Evolutionary conservation across 2,888 invertebrate species (phyloP).

Genomic region (Clusia tigrina): DNA sequence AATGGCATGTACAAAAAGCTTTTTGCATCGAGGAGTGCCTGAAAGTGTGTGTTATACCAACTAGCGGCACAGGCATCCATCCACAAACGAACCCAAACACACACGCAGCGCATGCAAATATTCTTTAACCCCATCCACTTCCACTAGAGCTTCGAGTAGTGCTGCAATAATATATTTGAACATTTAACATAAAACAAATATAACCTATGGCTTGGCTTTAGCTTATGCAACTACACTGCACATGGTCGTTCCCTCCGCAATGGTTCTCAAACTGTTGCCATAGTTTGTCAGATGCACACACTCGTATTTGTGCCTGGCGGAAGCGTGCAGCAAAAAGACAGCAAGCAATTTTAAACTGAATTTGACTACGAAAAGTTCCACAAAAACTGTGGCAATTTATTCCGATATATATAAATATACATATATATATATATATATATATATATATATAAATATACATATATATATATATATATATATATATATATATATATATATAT

Average conservation of each 20-base stretch:
- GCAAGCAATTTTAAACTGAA: constrained; percentile 16
- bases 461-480: too few species aligned
- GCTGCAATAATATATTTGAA: constrained; percentile 56
- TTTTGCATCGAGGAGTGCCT: not conserved
- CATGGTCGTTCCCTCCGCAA: not conserved
- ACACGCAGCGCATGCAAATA: constrained; percentile 27
- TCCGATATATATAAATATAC: not conserved
- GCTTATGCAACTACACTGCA: constrained; percentile 10
- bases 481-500: too few species aligned
- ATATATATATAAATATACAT: too few species aligned
- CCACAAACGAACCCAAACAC: not conserved
- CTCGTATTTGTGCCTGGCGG: not conserved
- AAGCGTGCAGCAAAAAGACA: not conserved
- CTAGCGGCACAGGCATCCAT: not conserved
- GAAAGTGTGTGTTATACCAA: not conserved
- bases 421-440: too few species aligned
- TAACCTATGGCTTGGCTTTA: constrained; percentile 51
- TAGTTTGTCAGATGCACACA: constrained; percentile 54
- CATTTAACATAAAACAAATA: constrained; percentile 60
- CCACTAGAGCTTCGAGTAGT: too few species aligned
- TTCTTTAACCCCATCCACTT: too few species aligned
- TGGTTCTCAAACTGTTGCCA: constrained; percentile 45
- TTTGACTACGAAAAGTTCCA: constrained; percentile 19
- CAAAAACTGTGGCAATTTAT: constrained; percentile 22
- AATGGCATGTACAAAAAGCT: constrained; percentile 42